Base-by-base conservation (phyloP, 1,140 invertebrate genomes). In the Drosophila sturtevanti region DNA sequence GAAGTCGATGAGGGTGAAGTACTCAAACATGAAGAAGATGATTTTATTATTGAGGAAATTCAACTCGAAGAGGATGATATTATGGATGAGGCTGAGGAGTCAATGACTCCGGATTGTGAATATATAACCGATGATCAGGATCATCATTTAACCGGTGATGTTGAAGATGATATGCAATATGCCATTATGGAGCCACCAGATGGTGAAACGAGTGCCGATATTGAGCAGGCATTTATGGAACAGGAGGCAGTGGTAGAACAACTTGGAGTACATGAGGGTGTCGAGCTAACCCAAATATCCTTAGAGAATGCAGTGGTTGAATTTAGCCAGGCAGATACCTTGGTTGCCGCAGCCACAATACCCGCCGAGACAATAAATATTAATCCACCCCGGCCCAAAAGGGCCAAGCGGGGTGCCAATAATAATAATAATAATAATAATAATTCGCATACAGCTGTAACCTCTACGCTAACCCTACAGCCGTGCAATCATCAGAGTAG, bases 11-110 rank as follows among this genome's bases (percentile, higher is more conserved):
- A 77, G 38, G 72, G 61, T 1, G 63, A 56, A 7, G 67, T 55
- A 1, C 35, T 78, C 4, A 77, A 78, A 22, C 41, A 55, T 0
- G 65, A 91, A 7, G 81, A 89, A 0, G 87, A 90, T 10, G 79
- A 90, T 22, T 90, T 91, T 14, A 91, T 91, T 38, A 91, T 91
- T 12, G 90, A 92, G 44, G 90, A 90, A 27, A 91, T 91, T 4
- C 91, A 91, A 54, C 70, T 90, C 24, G 91, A 92, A 41, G 91
- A 82, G 0, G 91, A 90, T 7, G 91, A 92, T 6, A 68, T 90
- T 66, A 76, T 91, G 6, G 90, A 91, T 16, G 90, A 91, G 34
- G 85, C 72, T 11, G 85, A 79, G 2, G 80, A 78, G 16, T 81
- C 77, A 1, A 79, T 91, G 54, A 84, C 71, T 14, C 64, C 65